phyloP scores from a whole-genome alignment of 2,113 vertebrate species.

The Azemiops feae region DNA sequence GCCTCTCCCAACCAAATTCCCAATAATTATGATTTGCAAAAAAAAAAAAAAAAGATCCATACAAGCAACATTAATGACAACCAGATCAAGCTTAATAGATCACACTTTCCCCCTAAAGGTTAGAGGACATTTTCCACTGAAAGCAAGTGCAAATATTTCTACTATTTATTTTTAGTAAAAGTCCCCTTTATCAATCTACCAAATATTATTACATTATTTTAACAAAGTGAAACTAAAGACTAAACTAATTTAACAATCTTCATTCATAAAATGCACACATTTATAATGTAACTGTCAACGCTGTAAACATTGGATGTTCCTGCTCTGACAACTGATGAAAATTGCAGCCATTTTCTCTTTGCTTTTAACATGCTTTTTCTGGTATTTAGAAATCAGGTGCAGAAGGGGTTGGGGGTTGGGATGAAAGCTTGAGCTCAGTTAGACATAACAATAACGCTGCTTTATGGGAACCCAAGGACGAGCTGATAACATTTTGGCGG shows the following conservation, averaged over 20 bases:
- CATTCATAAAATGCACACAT: slow-evolving; percentile 4
- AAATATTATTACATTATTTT: neutral
- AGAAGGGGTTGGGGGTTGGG: no score
- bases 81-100: neutral
- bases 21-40: neutral
- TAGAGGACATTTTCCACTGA: neutral
- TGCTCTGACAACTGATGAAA: no score
- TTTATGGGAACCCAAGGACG: no score
- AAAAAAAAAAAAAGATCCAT: neutral
- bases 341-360: no score
- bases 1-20: neutral
- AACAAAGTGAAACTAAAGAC: slow-evolving; percentile 12
- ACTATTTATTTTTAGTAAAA: neutral
- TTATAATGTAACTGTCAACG: neutral
- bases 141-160: neutral
- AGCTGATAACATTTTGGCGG: no score
- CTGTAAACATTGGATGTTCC: no score
- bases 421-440: no score
- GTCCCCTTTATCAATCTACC: neutral
- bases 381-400: no score
- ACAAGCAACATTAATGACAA: neutral
- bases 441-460: no score
- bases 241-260: neutral
- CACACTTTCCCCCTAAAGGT: neutral
- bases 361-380: no score